phyloP scores from a whole-genome alignment of 2,113 vertebrate species.

The Nycticorax nycticorax region DNA sequence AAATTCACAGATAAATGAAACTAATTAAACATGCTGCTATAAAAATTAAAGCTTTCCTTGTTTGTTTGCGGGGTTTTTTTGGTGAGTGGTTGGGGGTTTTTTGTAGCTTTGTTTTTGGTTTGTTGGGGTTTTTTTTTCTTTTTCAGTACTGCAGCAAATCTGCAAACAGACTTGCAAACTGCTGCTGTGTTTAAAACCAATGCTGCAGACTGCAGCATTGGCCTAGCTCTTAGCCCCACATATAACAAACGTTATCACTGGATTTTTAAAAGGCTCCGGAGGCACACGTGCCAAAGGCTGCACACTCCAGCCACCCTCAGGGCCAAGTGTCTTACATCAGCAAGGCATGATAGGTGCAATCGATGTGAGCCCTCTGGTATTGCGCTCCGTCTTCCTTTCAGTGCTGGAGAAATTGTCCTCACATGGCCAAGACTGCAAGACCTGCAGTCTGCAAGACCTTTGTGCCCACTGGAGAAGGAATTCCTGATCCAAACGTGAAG shows the following conservation, averaged over 20 bases:
- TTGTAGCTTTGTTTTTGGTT: background rate
- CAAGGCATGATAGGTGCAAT: too few relatives aligned
- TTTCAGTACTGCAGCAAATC: background rate
- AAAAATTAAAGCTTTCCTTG: background rate
- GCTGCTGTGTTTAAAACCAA: background rate
- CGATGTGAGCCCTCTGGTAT: background rate
- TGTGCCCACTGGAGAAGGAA: background rate
- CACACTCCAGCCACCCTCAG: background rate
- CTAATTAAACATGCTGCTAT: conserved; percentile 4
- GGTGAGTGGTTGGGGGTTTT: background rate
- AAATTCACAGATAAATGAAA: conserved; percentile 28
- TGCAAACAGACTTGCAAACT: background rate
- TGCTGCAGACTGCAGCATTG: background rate
- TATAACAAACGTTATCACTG: background rate
- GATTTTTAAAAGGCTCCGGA: background rate
- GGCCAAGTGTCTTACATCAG: background rate
- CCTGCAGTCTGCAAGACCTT: background rate
- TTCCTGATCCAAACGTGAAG: rapidly evolving
- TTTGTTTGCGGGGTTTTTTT: background rate
- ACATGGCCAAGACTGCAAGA: background rate
- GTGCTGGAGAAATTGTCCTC: background rate
- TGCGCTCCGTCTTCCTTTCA: background rate
- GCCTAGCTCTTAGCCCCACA: background rate
- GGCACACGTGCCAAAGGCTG: background rate
- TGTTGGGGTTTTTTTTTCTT: background rate